Conservation (phyloP, 2,113 vertebrate species). For the Oxygymnocypris stewartii region DNA sequence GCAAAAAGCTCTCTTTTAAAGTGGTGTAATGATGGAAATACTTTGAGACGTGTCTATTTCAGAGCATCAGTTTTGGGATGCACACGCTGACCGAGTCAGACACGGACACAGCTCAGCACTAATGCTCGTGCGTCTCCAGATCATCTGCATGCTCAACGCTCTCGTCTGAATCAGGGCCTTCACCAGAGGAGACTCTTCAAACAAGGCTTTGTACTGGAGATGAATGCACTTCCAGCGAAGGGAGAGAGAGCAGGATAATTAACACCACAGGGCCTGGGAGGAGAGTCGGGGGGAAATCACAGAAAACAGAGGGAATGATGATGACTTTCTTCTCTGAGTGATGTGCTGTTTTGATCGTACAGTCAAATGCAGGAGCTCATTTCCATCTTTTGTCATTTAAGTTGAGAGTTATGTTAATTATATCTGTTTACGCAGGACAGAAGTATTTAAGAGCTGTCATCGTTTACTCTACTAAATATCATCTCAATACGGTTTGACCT, state of each 20-base stretch:
- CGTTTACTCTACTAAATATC: background rate
- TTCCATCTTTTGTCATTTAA: background rate
- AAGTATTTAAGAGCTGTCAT: background rate
- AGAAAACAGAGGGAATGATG: conserved; percentile 55
- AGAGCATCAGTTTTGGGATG: background rate
- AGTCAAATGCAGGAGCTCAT: background rate
- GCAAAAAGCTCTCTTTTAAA: no score
- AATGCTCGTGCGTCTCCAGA: conserved; percentile 19
- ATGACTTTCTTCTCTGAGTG: conserved; percentile 21
- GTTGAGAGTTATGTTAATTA: background rate
- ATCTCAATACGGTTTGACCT: background rate
- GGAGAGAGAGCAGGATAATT: conserved; percentile 69
- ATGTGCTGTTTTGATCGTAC: conserved; percentile 14
- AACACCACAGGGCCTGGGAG: conserved; percentile 69
- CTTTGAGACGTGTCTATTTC: background rate
- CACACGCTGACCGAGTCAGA: conserved; percentile 31
- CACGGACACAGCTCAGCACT: conserved; percentile 22
- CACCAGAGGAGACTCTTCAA: conserved; percentile 73
- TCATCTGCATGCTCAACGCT: conserved; percentile 56
- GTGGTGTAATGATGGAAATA: background rate
- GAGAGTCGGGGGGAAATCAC: conserved; percentile 55
- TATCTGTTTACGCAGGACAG: background rate
- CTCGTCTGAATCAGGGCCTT: conserved; percentile 65
- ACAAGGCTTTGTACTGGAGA: conserved; percentile 75
- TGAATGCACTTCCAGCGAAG: conserved; percentile 74